phyloP scores from a whole-genome alignment of 2,888 invertebrate genomes.

The Uropetala carovei region DNA sequence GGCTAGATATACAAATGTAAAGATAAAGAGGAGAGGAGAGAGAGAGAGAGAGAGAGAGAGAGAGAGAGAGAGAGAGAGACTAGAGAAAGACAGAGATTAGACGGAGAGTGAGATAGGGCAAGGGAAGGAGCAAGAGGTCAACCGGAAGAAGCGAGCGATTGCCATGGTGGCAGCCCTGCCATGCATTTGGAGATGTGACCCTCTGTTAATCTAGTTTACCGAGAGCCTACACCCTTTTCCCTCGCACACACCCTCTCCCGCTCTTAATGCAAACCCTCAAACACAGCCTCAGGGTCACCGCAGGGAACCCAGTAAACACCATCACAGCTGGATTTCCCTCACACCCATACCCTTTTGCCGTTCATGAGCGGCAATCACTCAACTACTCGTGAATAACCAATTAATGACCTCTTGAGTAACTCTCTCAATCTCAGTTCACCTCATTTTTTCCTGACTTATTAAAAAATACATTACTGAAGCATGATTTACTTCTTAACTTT shows the following conservation, averaged over 20 bases:
- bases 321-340: conserved; percentile 27
- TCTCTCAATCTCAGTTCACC: neutral
- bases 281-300: conserved; percentile 29
- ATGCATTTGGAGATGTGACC: conserved; percentile 24
- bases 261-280: conserved; percentile 26
- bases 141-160: neutral
- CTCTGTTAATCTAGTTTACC: conserved; percentile 35
- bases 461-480: neutral
- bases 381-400: conserved; percentile 29
- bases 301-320: conserved; percentile 1
- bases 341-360: neutral
- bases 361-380: neutral
- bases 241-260: neutral
- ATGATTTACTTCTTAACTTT: too few relatives aligned
- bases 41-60: neutral
- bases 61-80: neutral
- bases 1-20: too few relatives aligned
- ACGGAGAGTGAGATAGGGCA: neutral
- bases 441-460: neutral
- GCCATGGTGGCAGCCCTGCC: neutral
- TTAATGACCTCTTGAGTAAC: conserved; percentile 24
- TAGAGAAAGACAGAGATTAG: neutral
- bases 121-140: neutral
- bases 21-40: too few relatives aligned
- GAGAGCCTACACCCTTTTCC: conserved; percentile 24